Percentiles rank a stretch among this genome's conserved stretches.
These are phyloP conservation scores for Platypus cylindrus DNA, from an alignment of 2,888 invertebrate species.

Conservation along the genomic window DNA sequence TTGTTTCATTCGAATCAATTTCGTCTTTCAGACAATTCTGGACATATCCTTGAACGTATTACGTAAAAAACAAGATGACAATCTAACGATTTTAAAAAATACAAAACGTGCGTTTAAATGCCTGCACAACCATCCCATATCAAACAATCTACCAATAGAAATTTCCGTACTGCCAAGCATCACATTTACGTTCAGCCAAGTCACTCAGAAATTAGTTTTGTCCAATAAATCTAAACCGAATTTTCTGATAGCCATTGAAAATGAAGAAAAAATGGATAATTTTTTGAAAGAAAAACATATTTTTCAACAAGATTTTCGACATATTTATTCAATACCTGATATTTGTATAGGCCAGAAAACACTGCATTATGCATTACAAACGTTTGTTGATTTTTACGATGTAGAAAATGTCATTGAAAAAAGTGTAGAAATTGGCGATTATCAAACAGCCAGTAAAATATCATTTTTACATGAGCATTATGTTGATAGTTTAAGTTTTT, in stretches of 20 bases:
- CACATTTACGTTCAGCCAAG: constrained; percentile 32
- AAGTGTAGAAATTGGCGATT: constrained; percentile 31
- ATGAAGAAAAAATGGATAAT: constrained; percentile 12
- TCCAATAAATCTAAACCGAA: constrained; percentile 22
- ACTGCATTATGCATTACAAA: constrained; percentile 31
- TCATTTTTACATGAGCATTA: constrained; percentile 32
- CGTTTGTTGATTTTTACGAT: constrained; percentile 33
- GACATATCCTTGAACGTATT: constrained; percentile 42
- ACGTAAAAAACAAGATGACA: constrained; percentile 40
- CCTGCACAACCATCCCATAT: constrained; percentile 34
- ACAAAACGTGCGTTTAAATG: constrained; percentile 60
- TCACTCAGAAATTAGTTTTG: constrained; percentile 26
- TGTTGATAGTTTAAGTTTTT: constrained; percentile 34
- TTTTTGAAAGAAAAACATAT: constrained; percentile 10
- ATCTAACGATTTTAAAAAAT: constrained; percentile 54
- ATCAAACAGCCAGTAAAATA: constrained; percentile 34
- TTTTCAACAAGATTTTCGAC: constrained; percentile 16
- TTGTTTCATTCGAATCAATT: too few species aligned
- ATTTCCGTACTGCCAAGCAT: constrained; percentile 33
- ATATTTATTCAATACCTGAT: constrained; percentile 20
- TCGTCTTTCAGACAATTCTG: constrained; percentile 38
- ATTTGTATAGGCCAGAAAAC: constrained; percentile 29
- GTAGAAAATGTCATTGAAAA: constrained; percentile 29
- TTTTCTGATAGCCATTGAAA: constrained; percentile 22
- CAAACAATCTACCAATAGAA: constrained; percentile 31